Evolutionary conservation across 2,888 invertebrate species (phyloP).

Genomic region (Stenoptilia bipunctidactyla): DNA sequence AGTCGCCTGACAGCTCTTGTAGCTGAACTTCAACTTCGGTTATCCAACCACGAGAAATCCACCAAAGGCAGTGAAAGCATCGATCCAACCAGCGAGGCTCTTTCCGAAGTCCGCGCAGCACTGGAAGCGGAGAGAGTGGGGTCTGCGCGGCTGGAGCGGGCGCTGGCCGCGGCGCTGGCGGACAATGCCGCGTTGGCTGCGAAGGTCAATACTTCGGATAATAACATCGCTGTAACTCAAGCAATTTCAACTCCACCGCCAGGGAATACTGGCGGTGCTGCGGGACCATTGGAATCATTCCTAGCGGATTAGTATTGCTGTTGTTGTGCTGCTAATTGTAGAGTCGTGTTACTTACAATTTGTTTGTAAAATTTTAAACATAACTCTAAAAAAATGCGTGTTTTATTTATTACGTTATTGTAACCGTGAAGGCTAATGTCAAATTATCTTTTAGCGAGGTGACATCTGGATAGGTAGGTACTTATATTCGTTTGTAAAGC

Average conservation of each 20-base stretch:
- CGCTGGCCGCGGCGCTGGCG: slow-evolving; percentile 42
- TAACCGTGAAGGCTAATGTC: no score
- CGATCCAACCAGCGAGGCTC: slow-evolving; percentile 27
- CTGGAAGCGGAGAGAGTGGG: slow-evolving; percentile 46
- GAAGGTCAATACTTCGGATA: slow-evolving; percentile 30
- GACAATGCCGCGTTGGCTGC: slow-evolving; percentile 44
- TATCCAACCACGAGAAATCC: slow-evolving; percentile 17
- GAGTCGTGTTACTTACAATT: no score
- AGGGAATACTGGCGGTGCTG: slow-evolving; percentile 22
- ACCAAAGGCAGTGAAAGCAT: slow-evolving; percentile 14
- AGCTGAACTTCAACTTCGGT: slow-evolving; percentile 32
- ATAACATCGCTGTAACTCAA: slow-evolving; percentile 12
- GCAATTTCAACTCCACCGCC: slow-evolving; percentile 17
- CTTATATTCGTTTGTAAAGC: no score
- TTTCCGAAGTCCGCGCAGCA: slow-evolving; percentile 34
- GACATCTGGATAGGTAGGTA: no score
- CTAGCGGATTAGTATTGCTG: slow-evolving; percentile 30
- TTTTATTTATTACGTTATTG: no score
- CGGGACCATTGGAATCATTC: slow-evolving; percentile 48
- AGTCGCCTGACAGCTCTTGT: slow-evolving; percentile 32
- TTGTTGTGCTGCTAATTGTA: no score
- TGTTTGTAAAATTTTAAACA: no score
- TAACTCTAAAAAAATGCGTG: no score
- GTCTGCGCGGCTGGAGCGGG: slow-evolving; percentile 35
- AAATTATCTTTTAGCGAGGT: no score